These are phyloP conservation scores for Uromys caudimaculatus DNA, from an alignment of 2,797 vertebrate genomes.

Conservation along the genomic window DNA sequence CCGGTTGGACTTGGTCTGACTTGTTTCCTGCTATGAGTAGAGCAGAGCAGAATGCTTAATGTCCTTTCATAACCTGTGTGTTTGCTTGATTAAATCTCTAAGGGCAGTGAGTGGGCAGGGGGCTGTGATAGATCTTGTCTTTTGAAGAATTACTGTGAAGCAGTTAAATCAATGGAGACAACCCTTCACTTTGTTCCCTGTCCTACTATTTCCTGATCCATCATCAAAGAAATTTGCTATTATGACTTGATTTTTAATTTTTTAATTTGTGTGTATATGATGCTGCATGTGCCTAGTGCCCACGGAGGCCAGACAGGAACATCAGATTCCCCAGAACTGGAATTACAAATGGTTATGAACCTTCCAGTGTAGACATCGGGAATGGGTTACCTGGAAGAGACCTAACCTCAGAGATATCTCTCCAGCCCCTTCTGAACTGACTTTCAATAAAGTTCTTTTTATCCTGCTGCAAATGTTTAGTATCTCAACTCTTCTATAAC, in stretches of 20 bases:
- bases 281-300: neutral
- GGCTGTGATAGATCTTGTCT: neutral
- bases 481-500: neutral
- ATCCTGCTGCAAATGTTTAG: neutral
- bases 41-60: neutral
- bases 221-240: neutral
- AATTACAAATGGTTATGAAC: neutral
- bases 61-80: neutral
- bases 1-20: neutral
- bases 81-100: neutral
- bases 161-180: neutral
- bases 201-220: neutral
- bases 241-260: neutral
- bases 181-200: neutral
- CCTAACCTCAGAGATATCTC: neutral
- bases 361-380: neutral
- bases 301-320: neutral
- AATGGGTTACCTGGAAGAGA: neutral
- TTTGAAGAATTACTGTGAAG: neutral
- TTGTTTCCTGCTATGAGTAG: neutral
- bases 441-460: neutral
- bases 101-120: neutral
- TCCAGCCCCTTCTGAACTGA: neutral
- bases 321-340: neutral
- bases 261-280: neutral